Evolutionary conservation across 1,140 invertebrate species (phyloP), one percentile per base, ranked within the genome.

Genomic region (Anoplophora glabripennis): DNA sequence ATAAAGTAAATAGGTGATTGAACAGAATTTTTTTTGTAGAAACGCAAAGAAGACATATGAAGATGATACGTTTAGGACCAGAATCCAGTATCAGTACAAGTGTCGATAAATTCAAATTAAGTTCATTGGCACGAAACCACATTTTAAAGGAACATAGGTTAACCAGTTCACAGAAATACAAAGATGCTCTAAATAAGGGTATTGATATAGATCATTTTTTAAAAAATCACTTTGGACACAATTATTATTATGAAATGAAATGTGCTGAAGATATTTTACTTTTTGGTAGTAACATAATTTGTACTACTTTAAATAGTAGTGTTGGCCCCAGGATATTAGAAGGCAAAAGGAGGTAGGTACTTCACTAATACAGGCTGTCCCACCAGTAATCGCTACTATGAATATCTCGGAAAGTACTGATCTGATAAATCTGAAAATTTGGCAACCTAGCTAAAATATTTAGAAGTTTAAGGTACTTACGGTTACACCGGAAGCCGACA

Each of bases 271-370:
- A 56, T n/a, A 53, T 21, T 8, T 57, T 59, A 9, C 37, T 77
- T 36, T 15, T 55, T 0, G 57, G 64, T 8, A 70, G 74, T 10
- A 72, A 77, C 54, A 73, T 79, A 28, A 67, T 79, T 4, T 78
- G 59, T 36, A 78, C 75, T 4, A 79, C 77, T 10, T 69, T 79
- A 14, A 76, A 73, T 12, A 70, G 62, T 56, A 65, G 62, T 36
- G 51, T 63, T 11, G 34, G 21, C 10, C 21, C 44, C 14, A 28
- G 51, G 38, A 59, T 41, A 56, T 41, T 7, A 18, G 10, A 38
- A 4, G 10, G 11, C 1, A 28, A 17, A 11, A 17, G 44, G 28
- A 17, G n/a, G 21, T 17, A 21, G 18, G 49, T 53, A 41, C 21
- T 28, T 42, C 17, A 34, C 18, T 36, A 55, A 15, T 65, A 35